A percentile compares a stretch with the other conserved stretches of the same genome.
These are phyloP conservation scores for Ceramica pisi DNA, from an alignment of 2,888 invertebrate genomes.

Conservation along the genomic window DNA sequence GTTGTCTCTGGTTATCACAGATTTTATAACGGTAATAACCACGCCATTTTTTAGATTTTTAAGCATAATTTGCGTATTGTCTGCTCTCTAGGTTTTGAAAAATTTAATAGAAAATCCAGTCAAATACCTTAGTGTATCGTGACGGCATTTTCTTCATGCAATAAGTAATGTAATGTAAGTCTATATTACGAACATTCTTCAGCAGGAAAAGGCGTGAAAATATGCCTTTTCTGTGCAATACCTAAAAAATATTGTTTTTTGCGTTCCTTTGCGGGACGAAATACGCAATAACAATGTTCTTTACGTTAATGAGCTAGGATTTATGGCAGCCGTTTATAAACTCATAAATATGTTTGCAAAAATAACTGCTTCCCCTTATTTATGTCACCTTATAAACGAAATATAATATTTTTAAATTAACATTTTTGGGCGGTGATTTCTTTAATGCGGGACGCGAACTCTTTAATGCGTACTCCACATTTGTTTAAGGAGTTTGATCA, in stretches of 20 bases:
- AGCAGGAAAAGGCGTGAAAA: slow-evolving; percentile 20
- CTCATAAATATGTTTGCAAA: slow-evolving; percentile 65
- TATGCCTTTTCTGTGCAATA: slow-evolving; percentile 33
- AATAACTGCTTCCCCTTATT: slow-evolving; percentile 60
- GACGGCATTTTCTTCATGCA: slow-evolving; percentile 17
- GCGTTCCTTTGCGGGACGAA: slow-evolving; percentile 32
- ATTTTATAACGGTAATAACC: too few relatives aligned
- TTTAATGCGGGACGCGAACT: slow-evolving; percentile 1
- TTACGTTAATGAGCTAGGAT: slow-evolving; percentile 61
- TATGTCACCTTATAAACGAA: slow-evolving; percentile 56
- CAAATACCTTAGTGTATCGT: not conserved
- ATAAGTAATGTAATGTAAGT: slow-evolving; percentile 6
- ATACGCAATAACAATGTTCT: slow-evolving; percentile 52
- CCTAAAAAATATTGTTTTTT: slow-evolving; percentile 45
- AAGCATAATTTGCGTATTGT: too few relatives aligned
- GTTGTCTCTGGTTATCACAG: too few relatives aligned
- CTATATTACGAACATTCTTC: slow-evolving; percentile 36
- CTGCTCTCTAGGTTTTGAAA: too few relatives aligned
- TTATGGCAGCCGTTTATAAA: slow-evolving; percentile 60
- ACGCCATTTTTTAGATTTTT: too few relatives aligned
- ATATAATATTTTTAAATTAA: slow-evolving; percentile 38
- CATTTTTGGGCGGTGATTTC: slow-evolving; percentile 22
- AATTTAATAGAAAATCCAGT: too few relatives aligned
- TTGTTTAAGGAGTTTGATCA: not conserved
- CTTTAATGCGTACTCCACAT: slow-evolving; percentile 1